Evolutionary conservation across 2,888 invertebrate species (phyloP).

Genomic region (Gnatocerus cornutus): DNA sequence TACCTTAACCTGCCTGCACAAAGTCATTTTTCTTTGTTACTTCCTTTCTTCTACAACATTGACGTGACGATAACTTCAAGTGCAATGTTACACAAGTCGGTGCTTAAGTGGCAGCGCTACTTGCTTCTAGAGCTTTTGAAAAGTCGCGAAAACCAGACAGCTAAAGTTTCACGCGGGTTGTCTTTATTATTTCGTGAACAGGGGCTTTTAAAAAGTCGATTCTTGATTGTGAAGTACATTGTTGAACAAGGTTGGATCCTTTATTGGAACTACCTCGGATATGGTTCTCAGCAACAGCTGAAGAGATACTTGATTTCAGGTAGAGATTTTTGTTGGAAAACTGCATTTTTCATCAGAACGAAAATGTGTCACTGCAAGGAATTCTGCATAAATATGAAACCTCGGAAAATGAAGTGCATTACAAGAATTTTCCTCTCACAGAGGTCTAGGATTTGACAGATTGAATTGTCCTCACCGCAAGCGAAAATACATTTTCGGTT

Average conservation of each 20-base stretch:
- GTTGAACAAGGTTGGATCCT: constrained; percentile 16
- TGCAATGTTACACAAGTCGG: constrained; percentile 30
- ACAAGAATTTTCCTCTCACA: constrained; percentile 15
- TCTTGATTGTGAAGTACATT: constrained; percentile 49
- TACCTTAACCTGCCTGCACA: not conserved
- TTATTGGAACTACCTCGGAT: constrained; percentile 22
- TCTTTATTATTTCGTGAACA: constrained; percentile 51
- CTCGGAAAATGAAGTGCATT: constrained; percentile 31
- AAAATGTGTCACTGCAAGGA: constrained; percentile 26
- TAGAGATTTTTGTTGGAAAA: too few species aligned
- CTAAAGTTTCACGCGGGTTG: constrained; percentile 43
- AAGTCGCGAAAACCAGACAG: constrained; percentile 42
- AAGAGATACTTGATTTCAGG: constrained; percentile 14
- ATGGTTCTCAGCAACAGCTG: constrained; percentile 2
- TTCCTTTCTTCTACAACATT: not conserved
- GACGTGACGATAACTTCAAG: constrained; percentile 37
- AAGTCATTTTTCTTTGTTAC: constrained; percentile 13
- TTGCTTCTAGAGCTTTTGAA: constrained; percentile 49
- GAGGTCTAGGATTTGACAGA: constrained; percentile 11
- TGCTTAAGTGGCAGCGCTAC: constrained; percentile 40
- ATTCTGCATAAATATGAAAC: constrained; percentile 19
- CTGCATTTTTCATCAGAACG: constrained; percentile 8
- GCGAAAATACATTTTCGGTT: not conserved
- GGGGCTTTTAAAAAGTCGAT: constrained; percentile 39
- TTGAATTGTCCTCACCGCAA: constrained; percentile 22